Base-by-base conservation (phyloP, 2,888 invertebrate genomes). In the Tubulanus polymorphus region DNA sequence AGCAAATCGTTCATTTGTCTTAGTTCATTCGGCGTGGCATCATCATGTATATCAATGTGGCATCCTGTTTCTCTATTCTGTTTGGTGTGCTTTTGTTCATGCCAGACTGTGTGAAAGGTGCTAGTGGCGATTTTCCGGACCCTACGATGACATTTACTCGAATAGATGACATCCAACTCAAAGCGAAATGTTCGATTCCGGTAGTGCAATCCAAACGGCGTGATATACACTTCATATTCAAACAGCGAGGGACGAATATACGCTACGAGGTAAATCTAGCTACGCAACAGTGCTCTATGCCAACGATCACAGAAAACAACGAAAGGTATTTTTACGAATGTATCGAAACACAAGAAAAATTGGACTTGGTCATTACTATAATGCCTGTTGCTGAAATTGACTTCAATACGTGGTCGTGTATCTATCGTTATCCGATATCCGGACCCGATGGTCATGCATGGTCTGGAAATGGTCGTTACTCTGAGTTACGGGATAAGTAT, bases 401-500 rank as follows among this genome's bases (percentile, higher is more conserved):
- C 15, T 41, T 41, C 41, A 41, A 15, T 15, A 41, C 41, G 41
- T 41, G 41, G 41, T 41, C 15, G 41, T 41, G 41, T 41, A 41
- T 41, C 6, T 41, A 41, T 15, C 5, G 5, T 8, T 15, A 41
- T 23, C 41, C 41, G 20, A 41, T 23, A 20, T 8, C 6, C 5
- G 23, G 20, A 18, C 10, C 10, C 10, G 41, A 41, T 3, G 41
- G 41, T 20, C 41, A 41, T 15, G 15, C 41, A 3, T 41, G 41
- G 41, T 20, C 5, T 15, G 15, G 6, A 8, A 41, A 41, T 15
- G 6, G 5, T 8, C 15, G 5, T 41, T 15, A 41, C 41, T n/a
- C n/a, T n/a, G 41, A 41, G 15, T 41, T 41, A 23, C 5, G 41
- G 6, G 41, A 41, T 23, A 5, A 5, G 41, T 41, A 41, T 15